A percentile compares a stretch with the other conserved stretches of the same genome.
These are phyloP conservation scores for Podarcis raffonei DNA, from an alignment of 2,113 vertebrate genomes.

Conservation along the genomic window DNA sequence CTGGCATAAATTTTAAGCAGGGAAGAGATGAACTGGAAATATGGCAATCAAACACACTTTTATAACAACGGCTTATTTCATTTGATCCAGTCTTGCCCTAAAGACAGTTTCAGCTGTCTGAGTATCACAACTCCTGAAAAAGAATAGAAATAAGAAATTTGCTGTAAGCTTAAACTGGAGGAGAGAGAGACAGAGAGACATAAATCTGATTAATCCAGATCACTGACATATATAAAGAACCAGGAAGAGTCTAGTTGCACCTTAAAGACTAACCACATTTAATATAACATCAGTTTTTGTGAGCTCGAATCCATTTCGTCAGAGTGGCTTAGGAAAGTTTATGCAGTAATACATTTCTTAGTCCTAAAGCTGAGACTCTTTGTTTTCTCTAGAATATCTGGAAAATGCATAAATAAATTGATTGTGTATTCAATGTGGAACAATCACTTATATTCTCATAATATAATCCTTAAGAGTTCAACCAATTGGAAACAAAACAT, in stretches of 20 bases:
- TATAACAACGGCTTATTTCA: constrained; percentile 24
- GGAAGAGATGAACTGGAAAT: constrained; percentile 31
- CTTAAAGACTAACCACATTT: neutral
- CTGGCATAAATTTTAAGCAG: constrained; percentile 33
- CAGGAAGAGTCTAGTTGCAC: neutral
- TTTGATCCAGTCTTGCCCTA: constrained; percentile 12
- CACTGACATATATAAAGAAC: neutral
- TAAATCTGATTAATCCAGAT: neutral
- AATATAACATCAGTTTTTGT: neutral
- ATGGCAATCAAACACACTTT: constrained; percentile 27
- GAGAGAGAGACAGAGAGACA: neutral
- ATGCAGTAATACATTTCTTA: neutral
- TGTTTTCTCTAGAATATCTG: neutral
- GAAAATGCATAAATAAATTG: neutral
- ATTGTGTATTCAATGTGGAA: neutral
- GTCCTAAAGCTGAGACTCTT: neutral
- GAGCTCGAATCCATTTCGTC: neutral
- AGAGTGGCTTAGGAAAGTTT: neutral
- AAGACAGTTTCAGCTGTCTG: constrained; percentile 22
- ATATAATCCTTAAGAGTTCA: neutral
- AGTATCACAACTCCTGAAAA: neutral
- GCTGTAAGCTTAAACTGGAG: neutral
- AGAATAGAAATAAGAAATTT: neutral
- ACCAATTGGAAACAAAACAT: too few species aligned
- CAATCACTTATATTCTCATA: neutral